These are phyloP conservation scores for Darevskia nairensis DNA, from an alignment of 2,797 vertebrate species.

Conservation along the genomic window DNA sequence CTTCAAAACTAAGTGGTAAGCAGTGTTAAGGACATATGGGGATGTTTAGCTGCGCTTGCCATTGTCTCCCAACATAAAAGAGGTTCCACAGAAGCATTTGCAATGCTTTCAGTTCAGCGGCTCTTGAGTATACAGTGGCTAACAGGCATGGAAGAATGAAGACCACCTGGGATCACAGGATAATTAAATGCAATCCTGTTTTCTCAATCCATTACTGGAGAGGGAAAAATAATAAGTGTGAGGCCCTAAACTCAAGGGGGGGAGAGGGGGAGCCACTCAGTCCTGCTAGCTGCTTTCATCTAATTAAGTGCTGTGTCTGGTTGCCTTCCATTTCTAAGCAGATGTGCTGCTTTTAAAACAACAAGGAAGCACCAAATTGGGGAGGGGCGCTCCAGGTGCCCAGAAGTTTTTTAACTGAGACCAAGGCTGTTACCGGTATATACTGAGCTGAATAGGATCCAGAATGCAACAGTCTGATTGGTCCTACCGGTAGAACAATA, in stretches of 20 bases:
- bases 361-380: not conserved
- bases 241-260: conserved; percentile 35
- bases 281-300: conserved; percentile 52
- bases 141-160: conserved; percentile 68
- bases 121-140: conserved; percentile 58
- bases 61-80: conserved; percentile 70
- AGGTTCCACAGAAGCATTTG: conserved; percentile 64
- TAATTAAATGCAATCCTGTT: conserved; percentile 69
- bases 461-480: too few relatives aligned
- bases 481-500: too few relatives aligned
- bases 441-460: too few relatives aligned
- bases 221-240: not conserved
- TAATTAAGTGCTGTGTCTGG: conserved; percentile 59
- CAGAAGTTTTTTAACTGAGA: not conserved
- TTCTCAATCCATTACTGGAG: conserved; percentile 51
- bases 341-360: conserved; percentile 39
- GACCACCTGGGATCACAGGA: conserved; percentile 60
- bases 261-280: conserved; percentile 34
- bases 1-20: conserved; percentile 58
- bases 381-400: not conserved
- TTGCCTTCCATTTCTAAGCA: conserved; percentile 57
- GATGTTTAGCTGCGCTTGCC: conserved; percentile 66
- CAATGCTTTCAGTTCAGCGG: conserved; percentile 63
- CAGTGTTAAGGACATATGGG: conserved; percentile 54
- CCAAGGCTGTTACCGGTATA: not conserved